A percentile compares a stretch with the other conserved stretches of the same genome.
Conservation (phyloP, 2,113 vertebrate genomes). For the Piaya cayana region DNA sequence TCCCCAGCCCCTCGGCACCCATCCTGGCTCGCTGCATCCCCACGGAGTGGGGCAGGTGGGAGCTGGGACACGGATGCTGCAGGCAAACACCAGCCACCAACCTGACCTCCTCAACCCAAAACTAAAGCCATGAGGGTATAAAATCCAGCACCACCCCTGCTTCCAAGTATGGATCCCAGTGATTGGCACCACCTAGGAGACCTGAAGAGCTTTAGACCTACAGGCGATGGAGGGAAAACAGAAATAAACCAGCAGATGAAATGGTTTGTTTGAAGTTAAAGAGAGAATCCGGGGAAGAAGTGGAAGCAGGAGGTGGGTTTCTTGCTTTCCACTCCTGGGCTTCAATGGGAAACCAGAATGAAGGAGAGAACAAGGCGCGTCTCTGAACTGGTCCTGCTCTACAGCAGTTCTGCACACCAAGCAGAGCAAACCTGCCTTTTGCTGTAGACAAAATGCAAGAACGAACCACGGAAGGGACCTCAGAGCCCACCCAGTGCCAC, state of each 20-base stretch:
- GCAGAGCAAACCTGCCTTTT: not conserved
- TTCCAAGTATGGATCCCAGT: rapidly evolving
- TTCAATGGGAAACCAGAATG: not conserved
- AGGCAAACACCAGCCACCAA: no score
- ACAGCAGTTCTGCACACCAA: not conserved
- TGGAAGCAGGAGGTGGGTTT: constrained; percentile 6
- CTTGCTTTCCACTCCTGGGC: not conserved
- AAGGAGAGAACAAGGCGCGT: not conserved
- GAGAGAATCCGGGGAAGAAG: not conserved
- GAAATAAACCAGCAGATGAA: rapidly evolving
- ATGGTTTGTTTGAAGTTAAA: rapidly evolving
- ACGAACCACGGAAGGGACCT: no score
- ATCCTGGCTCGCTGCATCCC: not conserved
- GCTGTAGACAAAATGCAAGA: rapidly evolving
- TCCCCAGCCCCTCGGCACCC: no score
- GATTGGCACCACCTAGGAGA: rapidly evolving
- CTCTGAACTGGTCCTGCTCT: not conserved
- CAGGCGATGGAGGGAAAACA: rapidly evolving
- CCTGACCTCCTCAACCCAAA: no score
- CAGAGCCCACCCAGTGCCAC: no score
- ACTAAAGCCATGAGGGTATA: not conserved
- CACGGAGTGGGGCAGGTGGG: no score
- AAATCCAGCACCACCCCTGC: not conserved
- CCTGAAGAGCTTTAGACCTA: rapidly evolving
- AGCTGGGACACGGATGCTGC: no score